A percentile compares a stretch with the other conserved stretches of the same genome.
phyloP scores from a whole-genome alignment of 2,888 invertebrate species.

The Drosophila meridionalis region DNA sequence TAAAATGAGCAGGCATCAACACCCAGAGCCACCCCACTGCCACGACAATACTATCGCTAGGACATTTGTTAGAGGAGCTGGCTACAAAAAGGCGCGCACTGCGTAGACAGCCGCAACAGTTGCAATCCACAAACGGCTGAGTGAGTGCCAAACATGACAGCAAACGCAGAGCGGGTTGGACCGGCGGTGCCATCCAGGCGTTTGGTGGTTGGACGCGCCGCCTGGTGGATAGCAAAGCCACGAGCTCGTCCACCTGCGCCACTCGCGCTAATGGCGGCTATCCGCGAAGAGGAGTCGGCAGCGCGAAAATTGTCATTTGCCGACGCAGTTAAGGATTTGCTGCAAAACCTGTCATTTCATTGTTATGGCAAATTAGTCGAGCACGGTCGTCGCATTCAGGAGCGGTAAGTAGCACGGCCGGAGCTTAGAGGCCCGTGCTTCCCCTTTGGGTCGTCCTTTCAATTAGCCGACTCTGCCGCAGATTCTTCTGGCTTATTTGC shows the following conservation, averaged over 20 bases:
- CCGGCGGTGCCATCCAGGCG: constrained; percentile 16
- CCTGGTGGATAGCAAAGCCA: constrained; percentile 78
- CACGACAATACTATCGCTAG: constrained; percentile 22
- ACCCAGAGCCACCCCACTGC: constrained; percentile 12
- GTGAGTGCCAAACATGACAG: constrained; percentile 55
- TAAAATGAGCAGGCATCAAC: constrained; percentile 65
- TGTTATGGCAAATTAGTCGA: constrained; percentile 83
- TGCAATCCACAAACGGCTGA: constrained; percentile 70
- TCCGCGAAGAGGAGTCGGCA: constrained; percentile 35
- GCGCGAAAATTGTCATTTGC: constrained; percentile 71
- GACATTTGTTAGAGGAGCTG: constrained; percentile 31
- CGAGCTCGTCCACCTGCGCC: constrained; percentile 7
- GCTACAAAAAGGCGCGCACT: constrained; percentile 57
- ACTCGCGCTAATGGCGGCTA: constrained; percentile 13
- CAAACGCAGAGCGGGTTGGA: constrained; percentile 17
- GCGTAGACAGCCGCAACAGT: constrained; percentile 67
- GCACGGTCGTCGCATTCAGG: constrained; percentile 70
- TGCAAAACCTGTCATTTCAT: constrained; percentile 82
- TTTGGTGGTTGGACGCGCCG: constrained; percentile 74
- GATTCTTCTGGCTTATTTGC: constrained; percentile 81
- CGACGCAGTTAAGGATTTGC: constrained; percentile 79
- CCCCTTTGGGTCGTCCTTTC: constrained; percentile 38
- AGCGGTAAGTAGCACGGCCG: constrained; percentile 71
- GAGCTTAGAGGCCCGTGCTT: not conserved
- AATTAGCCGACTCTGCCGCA: constrained; percentile 64